Evolutionary conservation across 1,140 invertebrate species (phyloP).

Genomic region (Xylocopa sonorina): DNA sequence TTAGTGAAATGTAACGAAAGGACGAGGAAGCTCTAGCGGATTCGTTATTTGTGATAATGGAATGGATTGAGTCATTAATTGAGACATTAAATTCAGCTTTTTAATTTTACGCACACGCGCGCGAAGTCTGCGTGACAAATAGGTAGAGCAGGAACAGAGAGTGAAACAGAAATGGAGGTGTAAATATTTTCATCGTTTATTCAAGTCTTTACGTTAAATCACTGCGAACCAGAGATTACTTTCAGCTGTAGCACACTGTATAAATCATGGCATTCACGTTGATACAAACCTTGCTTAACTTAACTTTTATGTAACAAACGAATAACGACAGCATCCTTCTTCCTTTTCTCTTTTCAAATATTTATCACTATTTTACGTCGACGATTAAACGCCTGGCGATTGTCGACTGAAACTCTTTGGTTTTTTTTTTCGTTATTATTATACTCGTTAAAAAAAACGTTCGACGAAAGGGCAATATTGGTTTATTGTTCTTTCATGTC

Average conservation of each 20-base stretch:
- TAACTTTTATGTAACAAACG: not conserved
- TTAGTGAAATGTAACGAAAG: not conserved
- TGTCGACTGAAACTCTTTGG: no score
- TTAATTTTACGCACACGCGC: no score
- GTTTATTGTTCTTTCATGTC: no score
- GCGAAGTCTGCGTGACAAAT: no score
- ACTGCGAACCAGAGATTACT: conserved; percentile 5
- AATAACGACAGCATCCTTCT: not conserved
- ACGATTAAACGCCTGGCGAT: no score
- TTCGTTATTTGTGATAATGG: not conserved
- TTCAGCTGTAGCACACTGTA: not conserved
- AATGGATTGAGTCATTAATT: not conserved
- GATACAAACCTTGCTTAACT: not conserved
- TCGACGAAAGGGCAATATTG: no score
- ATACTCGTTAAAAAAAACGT: no score
- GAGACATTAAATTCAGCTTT: no score
- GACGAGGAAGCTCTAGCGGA: not conserved
- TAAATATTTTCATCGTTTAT: conserved; percentile 25
- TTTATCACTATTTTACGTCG: not conserved
- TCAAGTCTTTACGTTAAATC: not conserved
- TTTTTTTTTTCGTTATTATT: no score
- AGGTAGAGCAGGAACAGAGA: not conserved
- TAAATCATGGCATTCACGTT: not conserved
- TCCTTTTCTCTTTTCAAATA: not conserved
- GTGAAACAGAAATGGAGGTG: not conserved